Percentiles rank a stretch among this genome's conserved stretches.
phyloP scores from a whole-genome alignment of 2,888 invertebrate species.

The Xestia xanthographa region DNA sequence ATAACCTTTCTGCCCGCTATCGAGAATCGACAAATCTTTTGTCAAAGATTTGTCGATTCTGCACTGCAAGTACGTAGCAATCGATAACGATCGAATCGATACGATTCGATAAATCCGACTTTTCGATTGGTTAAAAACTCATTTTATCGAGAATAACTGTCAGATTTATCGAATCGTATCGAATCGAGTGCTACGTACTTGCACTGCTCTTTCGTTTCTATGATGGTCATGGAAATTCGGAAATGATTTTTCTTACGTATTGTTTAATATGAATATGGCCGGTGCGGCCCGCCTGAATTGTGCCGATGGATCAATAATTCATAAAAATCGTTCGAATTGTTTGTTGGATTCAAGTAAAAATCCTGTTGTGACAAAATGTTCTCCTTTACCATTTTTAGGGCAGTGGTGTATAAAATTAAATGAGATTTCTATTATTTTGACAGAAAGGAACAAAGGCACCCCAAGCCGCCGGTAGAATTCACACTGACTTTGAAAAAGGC shows the following conservation, averaged over 20 bases:
- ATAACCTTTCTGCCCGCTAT: background rate
- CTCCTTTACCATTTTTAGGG: background rate
- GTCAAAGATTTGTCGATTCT: too few species aligned
- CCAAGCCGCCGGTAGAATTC: slow-evolving; percentile 99
- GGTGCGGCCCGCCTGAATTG: background rate
- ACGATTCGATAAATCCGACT: too few species aligned
- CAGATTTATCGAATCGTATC: too few species aligned
- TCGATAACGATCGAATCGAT: too few species aligned
- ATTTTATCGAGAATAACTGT: too few species aligned
- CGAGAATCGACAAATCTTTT: too few species aligned
- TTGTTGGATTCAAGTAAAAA: background rate
- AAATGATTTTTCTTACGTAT: background rate
- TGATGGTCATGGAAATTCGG: too few species aligned
- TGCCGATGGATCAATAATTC: background rate
- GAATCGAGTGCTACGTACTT: too few species aligned
- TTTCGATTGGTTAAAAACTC: too few species aligned
- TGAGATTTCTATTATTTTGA: slow-evolving; percentile 4
- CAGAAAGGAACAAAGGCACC: slow-evolving; percentile 99
- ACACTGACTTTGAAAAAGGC: slow-evolving; percentile 99
- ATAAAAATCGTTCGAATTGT: background rate
- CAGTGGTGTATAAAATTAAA: background rate
- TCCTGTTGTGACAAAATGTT: background rate
- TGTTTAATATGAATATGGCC: background rate
- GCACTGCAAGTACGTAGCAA: too few species aligned
- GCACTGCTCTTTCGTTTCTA: too few species aligned